Base-by-base conservation (phyloP, 2,113 vertebrate species). In the Oncorhynchus clarkii region DNA sequence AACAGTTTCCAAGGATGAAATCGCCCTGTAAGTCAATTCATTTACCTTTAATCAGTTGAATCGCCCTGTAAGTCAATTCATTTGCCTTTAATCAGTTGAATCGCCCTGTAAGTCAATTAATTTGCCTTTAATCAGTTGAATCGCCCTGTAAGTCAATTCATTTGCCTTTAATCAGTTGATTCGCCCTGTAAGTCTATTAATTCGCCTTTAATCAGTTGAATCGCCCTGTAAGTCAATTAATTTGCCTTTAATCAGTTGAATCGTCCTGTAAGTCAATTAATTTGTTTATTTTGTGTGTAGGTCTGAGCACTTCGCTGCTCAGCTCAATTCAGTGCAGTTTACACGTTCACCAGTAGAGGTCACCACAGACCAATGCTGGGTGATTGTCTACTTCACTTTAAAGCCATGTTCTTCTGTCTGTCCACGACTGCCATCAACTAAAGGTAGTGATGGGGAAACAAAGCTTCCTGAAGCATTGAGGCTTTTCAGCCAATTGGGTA, bases 11-110 rank as follows among this genome's bases (percentile, higher is more conserved):
- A 75, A 18, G 29, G 16, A 29, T 3, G 81, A 86, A n/a, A 34
- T 80, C 0, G 34, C 79, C 3, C 7, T 2, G 88, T 88, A 67
- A 89, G 86, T 85, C 48, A 51, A 51, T 51, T 51, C 27, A 22
- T 20, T 60, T 60, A 8, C 20, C 5, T 59, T 4, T 31, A 5
- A 1, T 31, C 29, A 31, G 29, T 29, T 31, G 31, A 31, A 5
- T 31, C 5, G 31, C 31, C 4, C 29, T 31, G 29, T 31, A 5
- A 31, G 29, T 31, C 29, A 31, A 31, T 31, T 31, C 5, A 31
- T 31, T 31, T 31, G 31, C 31, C 31, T 31, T 1, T 31, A 31
- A 5, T 31, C 5, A 31, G 5, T 31, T 31, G 31, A 31, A 31
- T 31, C 31, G 5, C 5, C 31, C 31, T 31, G 5, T 31, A 5